Base-by-base conservation (phyloP, 2,113 vertebrate genomes). In the Zingel zingel region DNA sequence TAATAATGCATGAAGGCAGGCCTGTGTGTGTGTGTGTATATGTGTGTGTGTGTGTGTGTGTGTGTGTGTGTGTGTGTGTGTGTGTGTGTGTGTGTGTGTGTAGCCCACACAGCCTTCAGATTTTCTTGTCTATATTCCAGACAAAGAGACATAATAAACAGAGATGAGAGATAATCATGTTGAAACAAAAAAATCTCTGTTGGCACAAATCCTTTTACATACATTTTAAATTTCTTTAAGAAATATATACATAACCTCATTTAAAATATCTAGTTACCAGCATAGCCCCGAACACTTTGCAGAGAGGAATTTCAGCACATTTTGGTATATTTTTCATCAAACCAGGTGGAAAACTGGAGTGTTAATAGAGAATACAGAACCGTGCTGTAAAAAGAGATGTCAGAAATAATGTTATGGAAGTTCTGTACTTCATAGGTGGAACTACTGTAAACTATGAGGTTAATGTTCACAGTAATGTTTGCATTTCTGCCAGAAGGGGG, bases 1-100 rank as follows among this genome's bases (percentile, higher is more conserved):
- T 86, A 94, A 92, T 93, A 92, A 93, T 94, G 86, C 91, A 94
- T 88, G 56, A 78, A 63, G 84, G 73, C 3, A 4, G 53, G 63
- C 23, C 21, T 68, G 23, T 71, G 70, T 74, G 53, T 76, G 64
- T 74, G 72, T 50, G 53, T 62, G 25, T 74, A 45, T 62, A 25
- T 23, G 10, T 53, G 23, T 61, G 58, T 47, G 47, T 30, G 48
- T 64, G 56, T 65, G 56, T 70, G 70, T 51, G 57, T 58, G 45
- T 82, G 50, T 74, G 81, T 57, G 75, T 21, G 53, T 51, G 76
- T 77, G 23, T 43, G 67, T 65, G 69, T 39, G 76, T 71, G 64
- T 62, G 56, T 77, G 70, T 27, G 12, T 65, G 43, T 62, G 36
- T 50, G 43, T 33, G 25, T 77, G 19, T 69, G 76, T 82, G 19